Base-by-base conservation (phyloP, 2,888 invertebrate genomes). In the Drosophila borborema region DNA sequence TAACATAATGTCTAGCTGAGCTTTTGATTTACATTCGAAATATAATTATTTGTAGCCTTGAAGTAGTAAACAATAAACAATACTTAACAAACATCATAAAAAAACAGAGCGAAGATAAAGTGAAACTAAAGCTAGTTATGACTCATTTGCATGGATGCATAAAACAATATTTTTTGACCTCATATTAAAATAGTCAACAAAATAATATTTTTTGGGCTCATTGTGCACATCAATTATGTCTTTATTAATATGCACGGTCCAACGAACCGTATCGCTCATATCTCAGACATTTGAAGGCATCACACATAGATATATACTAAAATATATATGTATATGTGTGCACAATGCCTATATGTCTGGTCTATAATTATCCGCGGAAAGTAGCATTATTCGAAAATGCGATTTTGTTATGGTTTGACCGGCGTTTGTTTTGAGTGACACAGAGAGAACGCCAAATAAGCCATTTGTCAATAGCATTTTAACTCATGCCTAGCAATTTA, bases 401-500 rank as follows among this genome's bases (percentile, higher is more conserved):
- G 62, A 82, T 78, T 65, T 81, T 71, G 63, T 80, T 78, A 71
- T 71, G 73, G 77, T 77, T 80, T 76, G 58, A 72, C 62, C 53
- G 77, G 65, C 64, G 45, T 81, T 78, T 64, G 56, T 65, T 81
- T 81, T 66, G 56, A 28, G 23, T 12, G 56, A 9, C 4, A 34
- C 3, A 56, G 6, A 16, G 56, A 41, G 7, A 67, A 67, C 18
- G 45, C 23, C 72, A 69, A 87, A 76, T 88, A 85, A 85, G 65
- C 74, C 90, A 74, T 82, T 85, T 75, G 85, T 80, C 85, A 85
- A 90, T 85, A 88, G 58, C 72, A 55, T 85, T 79, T 81, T 14
- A 20, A 14, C 43, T 9, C 38, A 64, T 45, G 45, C 38, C 40
- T 59, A 20, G 16, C 23, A 38, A 23, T 23, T 16, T 8, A 14